These are phyloP conservation scores for Halocaridina rubra DNA, from an alignment of 2,888 invertebrate genomes.

Conservation along the genomic window DNA sequence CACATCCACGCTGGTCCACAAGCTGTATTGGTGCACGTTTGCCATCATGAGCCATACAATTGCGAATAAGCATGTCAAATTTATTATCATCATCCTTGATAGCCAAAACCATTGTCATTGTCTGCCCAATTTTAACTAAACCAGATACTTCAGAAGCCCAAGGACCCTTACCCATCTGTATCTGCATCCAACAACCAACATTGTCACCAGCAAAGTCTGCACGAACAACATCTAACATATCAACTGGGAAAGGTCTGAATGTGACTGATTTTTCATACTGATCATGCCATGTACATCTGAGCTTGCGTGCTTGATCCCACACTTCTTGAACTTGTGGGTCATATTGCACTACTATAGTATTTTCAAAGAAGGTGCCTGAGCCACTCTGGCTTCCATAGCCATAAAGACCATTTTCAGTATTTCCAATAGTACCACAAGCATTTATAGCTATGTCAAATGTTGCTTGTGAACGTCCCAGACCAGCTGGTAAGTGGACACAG, in stretches of 20 bases:
- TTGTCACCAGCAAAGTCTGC: conserved; percentile 96
- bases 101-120: conserved; percentile 96
- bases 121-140: conserved; percentile 94
- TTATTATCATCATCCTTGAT: conserved; percentile 96
- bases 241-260: conserved; percentile 93
- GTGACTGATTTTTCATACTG: conserved; percentile 95
- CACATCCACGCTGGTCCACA: conserved; percentile 92
- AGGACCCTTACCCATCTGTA: conserved; percentile 94
- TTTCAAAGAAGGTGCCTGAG: conserved; percentile 92
- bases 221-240: conserved; percentile 93
- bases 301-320: conserved; percentile 93
- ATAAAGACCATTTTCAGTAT: conserved; percentile 88
- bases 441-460: conserved; percentile 93
- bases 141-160: conserved; percentile 98
- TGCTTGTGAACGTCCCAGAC: conserved; percentile 85
- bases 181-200: conserved; percentile 97
- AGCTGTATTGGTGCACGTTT: conserved; percentile 92
- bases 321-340: conserved; percentile 94
- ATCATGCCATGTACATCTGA: conserved; percentile 95
- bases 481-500: conserved; percentile 90
- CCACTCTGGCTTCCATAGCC: conserved; percentile 89
- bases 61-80: conserved; percentile 93
- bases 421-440: conserved; percentile 91
- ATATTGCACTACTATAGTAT: conserved; percentile 92
- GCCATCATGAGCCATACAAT: conserved; percentile 94